These are phyloP conservation scores for Margarornis squamiger DNA, from an alignment of 2,797 vertebrate species.

Conservation along the genomic window DNA sequence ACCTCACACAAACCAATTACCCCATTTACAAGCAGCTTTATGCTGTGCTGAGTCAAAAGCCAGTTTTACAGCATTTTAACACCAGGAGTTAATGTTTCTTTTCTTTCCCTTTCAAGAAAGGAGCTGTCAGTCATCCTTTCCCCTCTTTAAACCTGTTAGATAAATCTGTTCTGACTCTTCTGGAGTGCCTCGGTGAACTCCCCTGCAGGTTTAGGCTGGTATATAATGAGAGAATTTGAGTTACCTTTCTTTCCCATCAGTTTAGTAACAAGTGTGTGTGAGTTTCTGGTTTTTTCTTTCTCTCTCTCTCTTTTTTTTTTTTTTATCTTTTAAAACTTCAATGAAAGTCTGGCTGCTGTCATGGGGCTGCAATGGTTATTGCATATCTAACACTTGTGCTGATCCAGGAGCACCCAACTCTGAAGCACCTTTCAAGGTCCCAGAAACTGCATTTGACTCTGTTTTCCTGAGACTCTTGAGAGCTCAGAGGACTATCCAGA, in stretches of 20 bases:
- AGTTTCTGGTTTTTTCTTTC: no score
- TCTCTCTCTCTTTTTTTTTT: no score
- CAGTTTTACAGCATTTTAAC: conserved; percentile 68
- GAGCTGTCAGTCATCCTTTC: conserved; percentile 38
- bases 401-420: neutral
- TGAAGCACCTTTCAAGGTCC: neutral
- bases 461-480: neutral
- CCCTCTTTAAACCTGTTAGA: conserved; percentile 9
- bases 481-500: conserved; percentile 17
- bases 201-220: conserved; percentile 53
- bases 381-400: neutral
- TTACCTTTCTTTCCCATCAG: conserved; percentile 3
- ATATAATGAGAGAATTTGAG: neutral
- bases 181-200: neutral
- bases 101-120: conserved; percentile 35
- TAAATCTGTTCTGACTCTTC: conserved; percentile 20
- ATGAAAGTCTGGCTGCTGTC: neutral
- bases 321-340: neutral
- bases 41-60: conserved; percentile 54
- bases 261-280: neutral
- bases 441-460: neutral
- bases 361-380: neutral
- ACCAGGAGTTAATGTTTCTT: conserved; percentile 63
- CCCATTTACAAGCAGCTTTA: conserved; percentile 47
- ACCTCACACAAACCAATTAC: conserved; percentile 60